Evolutionary conservation across 2,113 vertebrate genomes (phyloP), one percentile per base, ranked within the genome.

Genomic region (Indicator maculatus): DNA sequence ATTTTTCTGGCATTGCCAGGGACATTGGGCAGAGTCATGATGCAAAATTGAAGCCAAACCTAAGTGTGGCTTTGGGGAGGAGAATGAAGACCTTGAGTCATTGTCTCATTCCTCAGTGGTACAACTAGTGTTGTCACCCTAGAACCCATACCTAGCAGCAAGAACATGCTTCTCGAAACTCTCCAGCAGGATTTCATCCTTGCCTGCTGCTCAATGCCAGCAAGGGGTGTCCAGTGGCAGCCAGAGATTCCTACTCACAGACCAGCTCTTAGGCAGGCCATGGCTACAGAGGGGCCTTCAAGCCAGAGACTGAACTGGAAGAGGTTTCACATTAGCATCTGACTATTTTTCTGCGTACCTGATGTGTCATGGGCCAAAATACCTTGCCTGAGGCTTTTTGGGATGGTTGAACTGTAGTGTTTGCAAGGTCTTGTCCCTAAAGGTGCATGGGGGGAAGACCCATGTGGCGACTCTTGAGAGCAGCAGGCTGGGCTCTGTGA

Each of bases 1-100:
- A 5, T 59, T 16, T 15, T 38, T 38, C 44, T 55, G 52, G n/a
- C 30, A 16, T 23, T 30, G 15, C 14, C 0, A n/a, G 53, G 64
- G 50, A 6, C 11, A 3, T 9, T 0, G 1, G 28, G 50, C 33
- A 21, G 39, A 70, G 52, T 8, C 2, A 0, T 1, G 27, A 16
- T 44, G 58, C 59, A 28, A 47, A 79, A 55, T 0, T 20, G 77
- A 60, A 55, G 44, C 36, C 59, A 74, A 91, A 17, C 36, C 15
- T 59, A 59, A 17, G 55, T 1, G 1, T 38, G 36, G 53, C 15
- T 53, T 2, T 5, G 3, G 47, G 28, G 47, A 19, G 16, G 31
- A 9, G 21, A 45, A 30, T 5, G 13, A 20, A 80, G 31, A 16
- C 23, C 18, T 44, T 33, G 23, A 8, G 8, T 2, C 14, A 11